Evolutionary conservation across 2,888 invertebrate species (phyloP).

Genomic region (Cerastis rubricosa): DNA sequence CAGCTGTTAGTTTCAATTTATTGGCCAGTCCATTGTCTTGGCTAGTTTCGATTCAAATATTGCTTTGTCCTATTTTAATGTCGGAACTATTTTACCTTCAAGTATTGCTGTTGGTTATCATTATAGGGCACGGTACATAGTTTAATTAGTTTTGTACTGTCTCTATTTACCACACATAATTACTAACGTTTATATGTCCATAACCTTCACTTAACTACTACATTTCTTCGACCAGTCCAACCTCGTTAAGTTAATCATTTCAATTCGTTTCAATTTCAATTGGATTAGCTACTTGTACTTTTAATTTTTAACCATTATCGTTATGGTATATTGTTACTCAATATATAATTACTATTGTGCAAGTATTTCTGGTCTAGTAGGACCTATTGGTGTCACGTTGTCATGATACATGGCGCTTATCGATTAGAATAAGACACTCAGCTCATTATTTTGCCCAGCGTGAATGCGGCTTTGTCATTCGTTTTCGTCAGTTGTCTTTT

Average conservation of each 20-base stretch:
- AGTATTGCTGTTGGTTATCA: not conserved
- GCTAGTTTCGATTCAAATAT: slow-evolving; percentile 10
- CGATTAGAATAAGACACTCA: slow-evolving; percentile 66
- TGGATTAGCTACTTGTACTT: slow-evolving; percentile 53
- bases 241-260: slow-evolving; percentile 43
- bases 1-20: slow-evolving; percentile 34
- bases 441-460: slow-evolving; percentile 66
- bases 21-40: slow-evolving; percentile 2
- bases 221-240: slow-evolving; percentile 30
- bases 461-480: slow-evolving; percentile 62
- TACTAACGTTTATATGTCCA: not conserved
- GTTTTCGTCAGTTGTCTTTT: slow-evolving; percentile 58
- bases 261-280: slow-evolving; percentile 54
- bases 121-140: not conserved
- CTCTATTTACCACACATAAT: not conserved
- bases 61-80: slow-evolving; percentile 15
- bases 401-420: slow-evolving; percentile 75
- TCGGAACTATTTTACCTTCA: slow-evolving; percentile 2
- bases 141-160: not conserved
- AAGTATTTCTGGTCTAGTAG: slow-evolving; percentile 67
- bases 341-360: slow-evolving; percentile 73
- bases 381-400: slow-evolving; percentile 73
- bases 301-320: slow-evolving; percentile 61
- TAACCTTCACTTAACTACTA: slow-evolving; percentile 4
- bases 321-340: slow-evolving; percentile 55